phyloP scores from a whole-genome alignment of 1,140 invertebrate species.

The Andrena cerasifolii region DNA sequence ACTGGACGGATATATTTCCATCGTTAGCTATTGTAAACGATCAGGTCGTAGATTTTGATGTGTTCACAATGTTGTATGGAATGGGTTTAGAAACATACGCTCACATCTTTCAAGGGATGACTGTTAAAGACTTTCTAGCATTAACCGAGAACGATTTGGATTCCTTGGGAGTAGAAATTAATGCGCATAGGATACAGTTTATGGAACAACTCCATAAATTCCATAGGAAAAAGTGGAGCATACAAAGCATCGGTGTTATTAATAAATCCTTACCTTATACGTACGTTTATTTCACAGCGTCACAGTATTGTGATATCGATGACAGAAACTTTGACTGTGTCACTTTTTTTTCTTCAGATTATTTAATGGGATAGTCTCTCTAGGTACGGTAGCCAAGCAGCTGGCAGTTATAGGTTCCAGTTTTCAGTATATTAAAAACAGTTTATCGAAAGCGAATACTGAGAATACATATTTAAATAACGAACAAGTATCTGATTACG shows the following conservation, averaged over 20 bases:
- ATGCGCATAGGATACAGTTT: constrained; percentile 82
- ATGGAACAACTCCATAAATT: constrained; percentile 80
- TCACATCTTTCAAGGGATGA: constrained; percentile 78
- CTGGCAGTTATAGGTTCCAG: constrained; percentile 73
- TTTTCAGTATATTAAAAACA: constrained; percentile 71
- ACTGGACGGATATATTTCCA: constrained; percentile 76
- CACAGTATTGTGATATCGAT: constrained; percentile 6
- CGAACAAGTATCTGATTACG: constrained; percentile 59
- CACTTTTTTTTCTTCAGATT: constrained; percentile 66
- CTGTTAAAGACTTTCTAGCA: constrained; percentile 82
- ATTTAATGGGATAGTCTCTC: constrained; percentile 66
- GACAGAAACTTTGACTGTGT: not conserved
- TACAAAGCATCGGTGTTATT: constrained; percentile 66
- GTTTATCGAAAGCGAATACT: constrained; percentile 53
- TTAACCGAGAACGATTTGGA: constrained; percentile 82
- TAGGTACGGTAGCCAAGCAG: constrained; percentile 71
- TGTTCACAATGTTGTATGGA: constrained; percentile 80
- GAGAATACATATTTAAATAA: constrained; percentile 46
- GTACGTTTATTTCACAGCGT: constrained; percentile 49
- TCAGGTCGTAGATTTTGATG: constrained; percentile 67
- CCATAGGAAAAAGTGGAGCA: constrained; percentile 82
- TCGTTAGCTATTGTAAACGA: constrained; percentile 45
- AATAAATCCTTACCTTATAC: constrained; percentile 58
- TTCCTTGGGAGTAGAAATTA: constrained; percentile 82
- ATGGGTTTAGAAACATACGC: constrained; percentile 83